phyloP scores from a whole-genome alignment of 2,113 vertebrate genomes.

The Bothrops jararaca region DNA sequence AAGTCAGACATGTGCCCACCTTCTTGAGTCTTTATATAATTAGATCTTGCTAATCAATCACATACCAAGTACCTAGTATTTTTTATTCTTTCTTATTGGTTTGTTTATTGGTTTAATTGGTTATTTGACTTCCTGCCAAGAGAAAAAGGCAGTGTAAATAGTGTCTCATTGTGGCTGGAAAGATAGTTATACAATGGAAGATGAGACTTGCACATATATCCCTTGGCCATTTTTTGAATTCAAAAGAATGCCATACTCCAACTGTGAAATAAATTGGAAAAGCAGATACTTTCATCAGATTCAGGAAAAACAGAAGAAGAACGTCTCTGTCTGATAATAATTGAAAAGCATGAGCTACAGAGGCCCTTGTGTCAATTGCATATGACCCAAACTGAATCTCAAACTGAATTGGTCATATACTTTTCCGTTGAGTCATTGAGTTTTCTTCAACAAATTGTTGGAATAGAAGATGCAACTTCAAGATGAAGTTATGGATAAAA shows the following conservation, averaged over 20 bases:
- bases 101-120: background rate
- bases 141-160: background rate
- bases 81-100: background rate
- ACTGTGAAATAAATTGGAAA: background rate
- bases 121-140: background rate
- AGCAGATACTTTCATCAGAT: background rate
- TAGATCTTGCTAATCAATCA: background rate
- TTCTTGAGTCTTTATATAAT: background rate
- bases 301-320: background rate
- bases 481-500: background rate
- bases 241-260: background rate
- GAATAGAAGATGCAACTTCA: background rate
- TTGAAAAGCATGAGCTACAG: conserved; percentile 18
- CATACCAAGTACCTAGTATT: background rate
- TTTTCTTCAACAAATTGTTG: background rate
- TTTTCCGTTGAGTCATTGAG: background rate
- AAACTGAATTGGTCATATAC: no score
- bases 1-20: background rate
- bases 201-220: background rate
- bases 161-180: background rate
- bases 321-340: background rate
- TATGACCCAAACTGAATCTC: background rate
- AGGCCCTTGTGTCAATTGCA: background rate
- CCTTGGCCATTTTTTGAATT: background rate
- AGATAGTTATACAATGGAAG: background rate